phyloP scores from a whole-genome alignment of 2,797 vertebrate genomes.

The Gymnothorax javanicus region DNA sequence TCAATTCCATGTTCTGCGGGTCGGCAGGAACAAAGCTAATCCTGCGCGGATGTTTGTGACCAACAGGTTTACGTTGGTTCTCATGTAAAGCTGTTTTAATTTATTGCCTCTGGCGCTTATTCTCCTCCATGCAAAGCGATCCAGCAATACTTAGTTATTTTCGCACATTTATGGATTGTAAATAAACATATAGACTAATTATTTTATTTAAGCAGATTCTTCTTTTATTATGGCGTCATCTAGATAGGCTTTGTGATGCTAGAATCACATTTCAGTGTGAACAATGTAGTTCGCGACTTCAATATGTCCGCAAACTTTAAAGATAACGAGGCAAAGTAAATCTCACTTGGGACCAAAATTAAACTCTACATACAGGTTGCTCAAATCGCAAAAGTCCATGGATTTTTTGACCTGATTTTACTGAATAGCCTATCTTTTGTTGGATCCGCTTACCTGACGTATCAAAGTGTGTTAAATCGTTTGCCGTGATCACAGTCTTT shows the following conservation, averaged over 20 bases:
- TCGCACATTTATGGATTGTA: not conserved
- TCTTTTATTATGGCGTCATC: not conserved
- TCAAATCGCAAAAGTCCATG: not conserved
- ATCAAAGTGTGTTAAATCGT: slow-evolving; percentile 20
- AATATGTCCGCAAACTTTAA: not conserved
- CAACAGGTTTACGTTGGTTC: not conserved
- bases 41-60: not conserved
- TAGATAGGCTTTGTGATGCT: not conserved
- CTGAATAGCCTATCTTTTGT: slow-evolving; percentile 20
- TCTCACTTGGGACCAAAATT: not conserved
- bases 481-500: slow-evolving; percentile 16
- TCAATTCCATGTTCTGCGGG: not conserved
- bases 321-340: not conserved
- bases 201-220: not conserved
- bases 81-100: slow-evolving; percentile 21
- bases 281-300: not conserved
- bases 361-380: not conserved
- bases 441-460: slow-evolving; percentile 17
- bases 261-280: not conserved
- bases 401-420: slow-evolving; percentile 11
- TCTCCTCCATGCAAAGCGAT: not conserved
- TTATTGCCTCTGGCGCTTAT: slow-evolving; percentile 5
- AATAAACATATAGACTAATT: not conserved
- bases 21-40: not conserved
- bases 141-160: slow-evolving; percentile 21